Evolutionary conservation across 2,888 invertebrate species (phyloP).

Genomic region (Blera fallax): DNA sequence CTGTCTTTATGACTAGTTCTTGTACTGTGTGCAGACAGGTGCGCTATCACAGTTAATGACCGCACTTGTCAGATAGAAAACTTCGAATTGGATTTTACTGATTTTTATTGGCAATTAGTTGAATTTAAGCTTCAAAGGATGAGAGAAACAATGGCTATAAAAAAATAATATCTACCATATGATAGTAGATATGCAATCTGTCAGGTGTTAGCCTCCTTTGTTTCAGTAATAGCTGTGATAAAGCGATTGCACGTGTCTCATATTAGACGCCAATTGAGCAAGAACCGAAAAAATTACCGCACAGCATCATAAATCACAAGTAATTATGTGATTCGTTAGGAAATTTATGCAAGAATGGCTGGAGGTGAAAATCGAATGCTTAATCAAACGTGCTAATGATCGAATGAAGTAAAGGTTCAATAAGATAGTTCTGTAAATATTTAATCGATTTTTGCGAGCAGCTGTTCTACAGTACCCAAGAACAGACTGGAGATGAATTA

Average conservation of each 20-base stretch:
- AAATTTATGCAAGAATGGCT: background rate
- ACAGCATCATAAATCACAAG: conserved; percentile 15
- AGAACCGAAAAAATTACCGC: background rate
- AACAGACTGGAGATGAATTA: no score
- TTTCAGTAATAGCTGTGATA: background rate
- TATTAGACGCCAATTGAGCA: background rate
- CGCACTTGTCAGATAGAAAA: background rate
- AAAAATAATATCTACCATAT: background rate
- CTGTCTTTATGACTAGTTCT: conserved; percentile 32
- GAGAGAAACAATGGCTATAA: background rate
- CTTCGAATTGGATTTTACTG: background rate
- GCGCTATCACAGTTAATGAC: conserved; percentile 15
- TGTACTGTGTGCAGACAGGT: conserved; percentile 17
- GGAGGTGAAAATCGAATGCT: background rate
- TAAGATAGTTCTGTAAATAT: background rate
- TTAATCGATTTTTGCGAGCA: background rate
- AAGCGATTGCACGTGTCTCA: conserved; percentile 14
- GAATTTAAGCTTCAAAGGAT: background rate
- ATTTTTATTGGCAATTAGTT: background rate
- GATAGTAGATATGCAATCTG: background rate
- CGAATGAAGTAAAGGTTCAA: background rate
- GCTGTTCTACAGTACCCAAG: background rate
- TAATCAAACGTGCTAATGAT: background rate
- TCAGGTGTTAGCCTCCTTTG: background rate
- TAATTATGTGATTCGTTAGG: background rate